Evolutionary conservation across 2,888 invertebrate species (phyloP), one percentile per base, ranked within the genome.

Genomic region (Exocentrus adspersus): DNA sequence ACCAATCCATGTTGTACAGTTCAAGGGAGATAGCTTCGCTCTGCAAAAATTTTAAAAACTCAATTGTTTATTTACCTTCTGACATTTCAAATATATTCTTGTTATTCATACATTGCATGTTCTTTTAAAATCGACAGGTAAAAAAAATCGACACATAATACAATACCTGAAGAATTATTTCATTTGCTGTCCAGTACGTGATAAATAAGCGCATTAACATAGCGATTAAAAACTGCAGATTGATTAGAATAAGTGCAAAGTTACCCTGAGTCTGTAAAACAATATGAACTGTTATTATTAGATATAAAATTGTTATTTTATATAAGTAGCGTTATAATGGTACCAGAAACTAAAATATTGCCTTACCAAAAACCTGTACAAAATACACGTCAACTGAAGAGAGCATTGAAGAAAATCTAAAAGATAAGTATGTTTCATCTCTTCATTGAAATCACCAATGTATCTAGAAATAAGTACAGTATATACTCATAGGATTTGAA

Each of bases 151-250:
- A n/a, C n/a, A 28, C 5, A 1, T 5, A 12, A 7, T 10, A 43
- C 10, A 43, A 43, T 32, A 45, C 56, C 56, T 30, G 56, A 12
- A 56, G 45, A 9, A 45, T 30, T n/a, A 56, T 28, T 43, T 56
- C 24, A 19, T 56, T 56, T 1, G 45, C 56, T 45, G 45, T 56
- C 56, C 56, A 56, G 28, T 56, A 56, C 10, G 45, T 28, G 7
- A 56, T 45, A 3, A 45, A 21, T 5, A 45, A 6, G 16, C 56
- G 45, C 19, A 56, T 19, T 16, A 56, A 5, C 45, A 56, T 45
- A 6, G 16, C 41, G 19, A 28, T 6, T n/a, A 45, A 16, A 16
- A 56, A 56, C 3, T 45, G 45, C 9, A 45, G 12, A 19, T 56
- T 56, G 16, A 16, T 45, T 7, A 56, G 4, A 20, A 30, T 6